phyloP scores from a whole-genome alignment of 2,113 vertebrate genomes.

The Hassar affinis region DNA sequence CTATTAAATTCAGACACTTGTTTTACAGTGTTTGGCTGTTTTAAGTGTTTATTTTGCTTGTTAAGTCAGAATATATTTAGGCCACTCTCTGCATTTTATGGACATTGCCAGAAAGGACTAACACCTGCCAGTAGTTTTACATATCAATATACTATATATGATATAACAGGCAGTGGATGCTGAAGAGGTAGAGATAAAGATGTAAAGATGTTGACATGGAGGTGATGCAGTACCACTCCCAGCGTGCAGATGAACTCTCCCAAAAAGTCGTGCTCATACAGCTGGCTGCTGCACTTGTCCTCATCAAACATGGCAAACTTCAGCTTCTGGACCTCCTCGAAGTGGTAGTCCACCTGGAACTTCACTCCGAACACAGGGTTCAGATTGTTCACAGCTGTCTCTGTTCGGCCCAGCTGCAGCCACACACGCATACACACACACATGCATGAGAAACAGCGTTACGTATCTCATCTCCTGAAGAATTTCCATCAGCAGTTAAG shows the following conservation, averaged over 20 bases:
- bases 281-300: constrained; percentile 89
- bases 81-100: background rate
- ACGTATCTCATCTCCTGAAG: background rate
- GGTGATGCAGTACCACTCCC: constrained; percentile 77
- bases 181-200: background rate
- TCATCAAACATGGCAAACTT: constrained; percentile 96
- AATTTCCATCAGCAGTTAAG: background rate
- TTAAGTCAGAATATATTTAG: background rate
- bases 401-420: constrained; percentile 87
- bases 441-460: background rate
- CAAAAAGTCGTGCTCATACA: constrained; percentile 94
- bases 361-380: constrained; percentile 95
- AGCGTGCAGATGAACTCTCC: constrained; percentile 92
- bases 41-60: background rate
- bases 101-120: background rate
- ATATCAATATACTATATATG: background rate
- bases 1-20: background rate
- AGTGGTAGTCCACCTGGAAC: constrained; percentile 92
- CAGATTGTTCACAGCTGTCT: constrained; percentile 93
- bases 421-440: background rate
- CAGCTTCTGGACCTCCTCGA: constrained; percentile 95
- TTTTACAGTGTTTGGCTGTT: background rate
- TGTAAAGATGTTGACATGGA: too few relatives aligned
- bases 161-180: background rate
- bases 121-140: background rate